Evolutionary conservation across 2,113 vertebrate genomes (phyloP).

Genomic region (Dromaius novaehollandiae): DNA sequence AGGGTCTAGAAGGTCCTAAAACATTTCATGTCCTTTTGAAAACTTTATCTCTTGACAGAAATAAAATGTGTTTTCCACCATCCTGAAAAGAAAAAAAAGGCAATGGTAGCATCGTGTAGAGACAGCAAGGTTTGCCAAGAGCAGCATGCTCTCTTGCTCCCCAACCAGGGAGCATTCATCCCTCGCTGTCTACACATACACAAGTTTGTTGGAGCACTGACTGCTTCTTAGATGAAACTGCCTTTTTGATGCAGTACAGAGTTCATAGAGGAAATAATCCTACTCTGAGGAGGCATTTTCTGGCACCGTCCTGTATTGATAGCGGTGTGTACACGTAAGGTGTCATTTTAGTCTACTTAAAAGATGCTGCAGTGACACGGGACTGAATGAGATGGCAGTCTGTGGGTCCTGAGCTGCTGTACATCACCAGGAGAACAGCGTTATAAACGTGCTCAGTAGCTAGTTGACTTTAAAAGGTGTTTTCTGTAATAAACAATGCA

Average conservation of each 20-base stretch:
- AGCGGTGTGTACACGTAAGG: not conserved
- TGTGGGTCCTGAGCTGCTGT: not conserved
- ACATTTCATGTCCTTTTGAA: not conserved
- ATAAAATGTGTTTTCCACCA: not conserved
- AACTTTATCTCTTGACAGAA: not conserved
- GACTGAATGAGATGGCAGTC: not conserved
- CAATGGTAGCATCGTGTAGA: not conserved
- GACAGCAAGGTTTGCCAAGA: not conserved
- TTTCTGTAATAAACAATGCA: not conserved
- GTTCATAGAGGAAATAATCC: not conserved
- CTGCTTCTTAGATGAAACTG: not conserved
- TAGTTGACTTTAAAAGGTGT: not conserved
- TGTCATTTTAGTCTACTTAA: not conserved
- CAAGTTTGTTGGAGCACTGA: not conserved
- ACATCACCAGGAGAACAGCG: not conserved
- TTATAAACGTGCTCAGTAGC: not conserved
- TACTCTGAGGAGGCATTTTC: not conserved
- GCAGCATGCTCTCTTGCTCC: not conserved
- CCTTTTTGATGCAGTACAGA: not conserved
- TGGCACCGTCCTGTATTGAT: not conserved
- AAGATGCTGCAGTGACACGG: not conserved
- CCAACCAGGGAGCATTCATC: not conserved
- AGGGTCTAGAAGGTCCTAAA: not conserved
- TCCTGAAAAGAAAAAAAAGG: not conserved
- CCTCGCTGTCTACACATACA: not conserved